Evolutionary conservation across 2,888 invertebrate genomes (phyloP), one percentile per base, ranked within the genome.

Genomic region (Melipona beecheii): DNA sequence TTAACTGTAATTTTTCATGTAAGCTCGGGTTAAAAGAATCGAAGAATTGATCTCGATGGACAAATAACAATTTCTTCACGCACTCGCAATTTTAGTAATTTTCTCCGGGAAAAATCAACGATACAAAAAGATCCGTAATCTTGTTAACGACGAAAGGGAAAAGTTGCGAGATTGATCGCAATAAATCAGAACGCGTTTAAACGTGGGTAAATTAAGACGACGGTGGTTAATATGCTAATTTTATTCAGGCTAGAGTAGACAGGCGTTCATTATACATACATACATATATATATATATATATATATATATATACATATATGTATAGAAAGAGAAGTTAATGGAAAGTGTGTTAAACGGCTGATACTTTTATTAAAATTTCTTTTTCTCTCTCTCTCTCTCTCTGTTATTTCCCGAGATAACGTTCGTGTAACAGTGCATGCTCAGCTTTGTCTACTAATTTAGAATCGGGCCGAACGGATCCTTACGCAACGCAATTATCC

Each of bases 401-500:
- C 31, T n/a, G 0, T n/a, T 31, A 11, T 64, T 64, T 11, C 5
- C 21, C 4, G 0, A 31, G 15, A 13, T 24, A 11, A 24, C 24
- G 21, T 43, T 70, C 19, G 21, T 17, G 17, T 69, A 13, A 54
- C 15, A 27, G 58, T 24, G 21, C 24, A 13, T 9, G 9, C 43
- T 43, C 75, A 43, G 24, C 49, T 77, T 64, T 43, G 62, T 76
- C 54, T 43, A 13, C 24, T 21, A 24, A 11, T 11, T 60, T 69
- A 24, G 69, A 60, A 36, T 43, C 43, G 2, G 4, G 11, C 24
- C 11, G 13, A 31, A 50, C 58, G 60, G 43, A 24, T 52, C 17
- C 60, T 60, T 52, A 36, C 21, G 75, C 50, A 21, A 21, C 21
- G 76, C 52, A 76, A 70, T 76, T 76, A 76, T 50, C 52, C 21